A percentile compares a stretch with the other conserved stretches of the same genome.
phyloP scores from a whole-genome alignment of 2,797 vertebrate species.

The Eulemur albifrons region DNA sequence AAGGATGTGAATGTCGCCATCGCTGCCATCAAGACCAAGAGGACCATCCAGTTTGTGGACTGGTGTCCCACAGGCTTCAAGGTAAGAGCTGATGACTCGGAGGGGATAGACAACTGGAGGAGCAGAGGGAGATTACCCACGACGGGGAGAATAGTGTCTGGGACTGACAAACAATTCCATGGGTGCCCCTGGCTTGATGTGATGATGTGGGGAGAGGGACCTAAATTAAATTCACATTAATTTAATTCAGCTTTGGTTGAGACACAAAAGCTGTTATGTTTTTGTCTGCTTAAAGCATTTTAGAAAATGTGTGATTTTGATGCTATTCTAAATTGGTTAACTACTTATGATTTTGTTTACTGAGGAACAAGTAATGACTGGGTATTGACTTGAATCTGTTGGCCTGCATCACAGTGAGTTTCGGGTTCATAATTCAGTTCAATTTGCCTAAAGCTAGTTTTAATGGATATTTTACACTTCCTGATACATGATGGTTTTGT shows the following conservation, averaged over 20 bases:
- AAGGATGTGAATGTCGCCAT: slow-evolving; percentile 94
- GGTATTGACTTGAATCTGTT: background rate
- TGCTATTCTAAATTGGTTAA: background rate
- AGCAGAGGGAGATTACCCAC: background rate
- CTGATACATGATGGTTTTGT: background rate
- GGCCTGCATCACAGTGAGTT: background rate
- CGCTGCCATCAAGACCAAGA: slow-evolving; percentile 92
- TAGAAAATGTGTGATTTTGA: background rate
- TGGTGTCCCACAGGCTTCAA: slow-evolving; percentile 89
- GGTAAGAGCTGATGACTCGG: slow-evolving; percentile 67
- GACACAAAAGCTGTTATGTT: background rate
- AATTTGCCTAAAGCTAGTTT: background rate
- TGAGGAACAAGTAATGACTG: background rate
- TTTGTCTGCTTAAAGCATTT: background rate
- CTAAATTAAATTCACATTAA: background rate
- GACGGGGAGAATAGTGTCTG: background rate
- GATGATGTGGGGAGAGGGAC: background rate
- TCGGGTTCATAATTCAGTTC: background rate
- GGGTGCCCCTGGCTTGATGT: background rate
- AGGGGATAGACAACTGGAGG: background rate
- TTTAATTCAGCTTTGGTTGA: background rate
- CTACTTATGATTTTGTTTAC: background rate
- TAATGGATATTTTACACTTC: background rate
- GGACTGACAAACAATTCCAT: background rate
- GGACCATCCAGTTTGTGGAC: slow-evolving; percentile 89